Percentiles rank a stretch among this genome's conserved stretches.
Evolutionary conservation across 2,797 vertebrate genomes (phyloP).

Genomic region (Gambusia yucatana): DNA sequence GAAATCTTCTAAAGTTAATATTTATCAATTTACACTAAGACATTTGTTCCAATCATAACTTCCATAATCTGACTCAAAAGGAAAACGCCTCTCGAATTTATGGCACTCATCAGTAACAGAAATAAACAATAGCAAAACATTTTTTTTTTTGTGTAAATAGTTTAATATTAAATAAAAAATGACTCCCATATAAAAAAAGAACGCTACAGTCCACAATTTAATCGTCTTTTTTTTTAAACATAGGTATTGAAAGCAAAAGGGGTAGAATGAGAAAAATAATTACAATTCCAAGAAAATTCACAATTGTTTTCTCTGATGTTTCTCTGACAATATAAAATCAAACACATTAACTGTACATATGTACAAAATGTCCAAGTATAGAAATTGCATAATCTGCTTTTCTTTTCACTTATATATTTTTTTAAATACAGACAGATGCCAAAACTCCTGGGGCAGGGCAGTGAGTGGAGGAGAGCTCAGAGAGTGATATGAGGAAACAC

Average conservation of each 20-base stretch:
- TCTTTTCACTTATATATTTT: conserved; percentile 70
- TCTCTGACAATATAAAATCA: conserved; percentile 85
- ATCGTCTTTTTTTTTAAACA: conserved; percentile 63
- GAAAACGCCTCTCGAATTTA: not conserved
- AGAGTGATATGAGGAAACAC: conserved; percentile 63
- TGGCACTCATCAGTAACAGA: conserved; percentile 23
- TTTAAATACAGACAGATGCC: conserved; percentile 85
- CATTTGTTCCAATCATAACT: not conserved
- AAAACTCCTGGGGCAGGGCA: conserved; percentile 73
- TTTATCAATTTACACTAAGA: not conserved
- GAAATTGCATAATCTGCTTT: conserved; percentile 90
- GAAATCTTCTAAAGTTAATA: not conserved
- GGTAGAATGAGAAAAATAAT: conserved; percentile 83
- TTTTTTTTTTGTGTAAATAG: conserved; percentile 79
- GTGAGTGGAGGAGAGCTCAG: conserved; percentile 67
- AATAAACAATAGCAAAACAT: conserved; percentile 42
- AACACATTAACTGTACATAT: conserved; percentile 91
- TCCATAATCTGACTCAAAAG: not conserved
- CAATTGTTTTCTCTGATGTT: conserved; percentile 78
- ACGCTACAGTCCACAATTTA: conserved; percentile 86
- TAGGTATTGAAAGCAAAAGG: conserved; percentile 79
- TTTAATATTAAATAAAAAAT: conserved; percentile 86
- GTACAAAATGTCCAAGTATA: conserved; percentile 86
- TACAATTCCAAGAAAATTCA: conserved; percentile 82
- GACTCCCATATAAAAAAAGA: conserved; percentile 85